Percentiles rank a stretch among this genome's conserved stretches.
Evolutionary conservation across 2,888 invertebrate genomes (phyloP).

Genomic region (Ditula angustiorana): DNA sequence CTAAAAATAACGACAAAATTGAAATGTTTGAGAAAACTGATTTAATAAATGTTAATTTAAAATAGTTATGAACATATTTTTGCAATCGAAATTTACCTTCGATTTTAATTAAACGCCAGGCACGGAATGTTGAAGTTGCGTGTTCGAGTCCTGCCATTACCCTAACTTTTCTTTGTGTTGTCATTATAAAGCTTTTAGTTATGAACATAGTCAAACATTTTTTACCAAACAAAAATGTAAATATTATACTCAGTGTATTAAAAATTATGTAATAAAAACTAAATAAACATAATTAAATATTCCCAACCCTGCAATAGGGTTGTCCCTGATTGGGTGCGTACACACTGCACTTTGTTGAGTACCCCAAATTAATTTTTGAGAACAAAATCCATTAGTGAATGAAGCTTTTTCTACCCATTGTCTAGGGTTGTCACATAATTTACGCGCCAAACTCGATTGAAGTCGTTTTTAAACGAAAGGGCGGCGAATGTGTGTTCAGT

Average conservation of each 20-base stretch:
- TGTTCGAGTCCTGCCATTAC: too few relatives aligned
- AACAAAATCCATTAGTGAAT: conserved; percentile 84
- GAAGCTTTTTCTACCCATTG: conserved; percentile 75
- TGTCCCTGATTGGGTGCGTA: conserved; percentile 75
- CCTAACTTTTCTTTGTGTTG: too few relatives aligned
- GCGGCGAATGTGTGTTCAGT: conserved; percentile 69
- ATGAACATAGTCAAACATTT: too few relatives aligned
- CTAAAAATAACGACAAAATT: too few relatives aligned
- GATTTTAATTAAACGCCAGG: too few relatives aligned
- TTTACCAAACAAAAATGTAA: too few relatives aligned
- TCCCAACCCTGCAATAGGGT: conserved; percentile 58
- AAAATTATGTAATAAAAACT: conserved; percentile 8
- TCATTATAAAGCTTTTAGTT: too few relatives aligned
- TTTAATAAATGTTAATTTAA: too few relatives aligned
- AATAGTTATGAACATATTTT: too few relatives aligned
- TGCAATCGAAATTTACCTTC: too few relatives aligned
- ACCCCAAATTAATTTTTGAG: conserved; percentile 84
- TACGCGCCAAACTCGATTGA: conserved; percentile 79
- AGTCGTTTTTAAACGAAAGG: conserved; percentile 79
- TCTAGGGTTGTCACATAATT: conserved; percentile 82
- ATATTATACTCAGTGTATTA: background rate
- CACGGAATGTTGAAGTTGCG: too few relatives aligned
- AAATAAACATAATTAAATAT: conserved; percentile 26
- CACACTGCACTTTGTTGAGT: conserved; percentile 74
- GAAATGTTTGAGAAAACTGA: too few relatives aligned